phyloP scores from a whole-genome alignment of 2,888 invertebrate species.

The Ashinkailepas kermadecensis region DNA sequence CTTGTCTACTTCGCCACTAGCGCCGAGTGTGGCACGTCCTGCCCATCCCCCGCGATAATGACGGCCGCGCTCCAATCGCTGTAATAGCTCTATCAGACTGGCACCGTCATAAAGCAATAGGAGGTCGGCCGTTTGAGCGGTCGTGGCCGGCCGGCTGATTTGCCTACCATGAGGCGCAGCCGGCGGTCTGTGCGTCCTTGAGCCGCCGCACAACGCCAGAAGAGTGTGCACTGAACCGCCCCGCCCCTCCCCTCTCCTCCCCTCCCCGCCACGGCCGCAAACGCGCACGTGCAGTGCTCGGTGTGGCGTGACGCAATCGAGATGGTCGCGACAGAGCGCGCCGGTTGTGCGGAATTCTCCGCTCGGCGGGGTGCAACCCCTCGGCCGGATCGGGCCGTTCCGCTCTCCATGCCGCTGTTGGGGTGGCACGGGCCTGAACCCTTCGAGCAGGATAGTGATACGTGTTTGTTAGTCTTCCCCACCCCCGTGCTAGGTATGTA shows the following conservation, averaged over 20 bases:
- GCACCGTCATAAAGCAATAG: background rate
- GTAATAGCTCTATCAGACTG: constrained; percentile 5
- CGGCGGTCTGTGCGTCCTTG: background rate
- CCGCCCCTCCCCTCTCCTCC: background rate
- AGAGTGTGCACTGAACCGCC: background rate
- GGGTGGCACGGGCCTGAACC: too few relatives aligned
- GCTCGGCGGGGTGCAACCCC: background rate
- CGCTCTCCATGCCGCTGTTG: too few relatives aligned
- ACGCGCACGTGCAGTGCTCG: background rate
- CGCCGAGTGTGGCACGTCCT: background rate
- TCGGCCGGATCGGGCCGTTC: background rate
- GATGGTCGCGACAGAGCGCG: background rate
- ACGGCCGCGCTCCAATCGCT: background rate
- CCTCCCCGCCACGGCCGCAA: background rate
- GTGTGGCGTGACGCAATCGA: background rate
- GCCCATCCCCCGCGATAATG: background rate
- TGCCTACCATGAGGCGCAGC: background rate
- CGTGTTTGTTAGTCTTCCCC: too few relatives aligned
- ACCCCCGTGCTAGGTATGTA: too few relatives aligned
- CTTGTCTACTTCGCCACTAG: background rate
- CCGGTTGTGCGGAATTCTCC: background rate
- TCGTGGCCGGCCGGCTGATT: background rate
- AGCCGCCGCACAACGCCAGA: background rate
- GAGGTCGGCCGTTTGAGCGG: background rate
- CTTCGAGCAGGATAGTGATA: too few relatives aligned